Conservation (phyloP, 2,113 vertebrate species). For the Morone saxatilis region DNA sequence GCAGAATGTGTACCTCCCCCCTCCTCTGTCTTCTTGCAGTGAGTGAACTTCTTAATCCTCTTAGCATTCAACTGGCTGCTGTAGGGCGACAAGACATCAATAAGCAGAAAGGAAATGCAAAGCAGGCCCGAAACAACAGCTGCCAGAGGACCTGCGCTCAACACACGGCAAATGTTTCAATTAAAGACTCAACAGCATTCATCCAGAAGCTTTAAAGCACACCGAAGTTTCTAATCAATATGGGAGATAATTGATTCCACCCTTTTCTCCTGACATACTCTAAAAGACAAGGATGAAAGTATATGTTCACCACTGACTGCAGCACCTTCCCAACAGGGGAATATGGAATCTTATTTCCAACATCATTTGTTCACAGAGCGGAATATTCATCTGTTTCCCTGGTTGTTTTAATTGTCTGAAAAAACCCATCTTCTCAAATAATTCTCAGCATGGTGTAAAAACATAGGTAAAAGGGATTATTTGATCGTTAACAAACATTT, state of each 20-base stretch:
- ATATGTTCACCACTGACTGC: no score
- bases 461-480: no score
- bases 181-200: constrained; percentile 31
- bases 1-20: constrained; percentile 12
- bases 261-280: background rate
- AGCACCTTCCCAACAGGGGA: background rate
- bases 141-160: constrained; percentile 12
- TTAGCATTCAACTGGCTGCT: constrained; percentile 55
- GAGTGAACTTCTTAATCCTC: constrained; percentile 51
- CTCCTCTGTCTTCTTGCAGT: constrained; percentile 12
- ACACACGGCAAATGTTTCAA: constrained; percentile 45
- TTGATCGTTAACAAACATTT: no score
- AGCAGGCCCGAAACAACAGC: constrained; percentile 17
- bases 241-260: constrained; percentile 16
- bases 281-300: constrained; percentile 1
- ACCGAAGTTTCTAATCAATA: constrained; percentile 54
- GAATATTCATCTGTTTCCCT: background rate
- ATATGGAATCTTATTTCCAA: background rate
- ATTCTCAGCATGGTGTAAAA: no score
- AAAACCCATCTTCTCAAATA: no score
- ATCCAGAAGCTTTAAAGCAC: constrained; percentile 33
- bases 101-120: constrained; percentile 47
- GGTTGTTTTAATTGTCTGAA: background rate
- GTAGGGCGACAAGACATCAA: constrained; percentile 49
- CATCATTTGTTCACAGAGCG: background rate